Evolutionary conservation across 2,888 invertebrate species (phyloP).

Genomic region (Stenodera caucasica): DNA sequence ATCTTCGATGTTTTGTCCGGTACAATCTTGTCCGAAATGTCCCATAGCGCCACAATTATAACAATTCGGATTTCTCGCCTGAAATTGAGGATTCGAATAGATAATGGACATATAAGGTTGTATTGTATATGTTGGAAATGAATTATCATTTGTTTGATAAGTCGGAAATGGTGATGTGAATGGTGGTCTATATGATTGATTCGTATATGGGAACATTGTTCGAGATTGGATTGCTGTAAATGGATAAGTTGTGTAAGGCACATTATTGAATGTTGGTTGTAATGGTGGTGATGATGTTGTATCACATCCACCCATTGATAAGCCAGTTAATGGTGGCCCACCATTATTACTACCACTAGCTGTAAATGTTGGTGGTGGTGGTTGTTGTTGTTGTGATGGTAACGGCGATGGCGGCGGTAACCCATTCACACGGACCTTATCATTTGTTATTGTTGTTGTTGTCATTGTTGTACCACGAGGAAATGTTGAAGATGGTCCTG

Average conservation of each 20-base stretch:
- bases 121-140: constrained; percentile 41
- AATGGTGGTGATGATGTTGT: constrained; percentile 52
- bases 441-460: not conserved
- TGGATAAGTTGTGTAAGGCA: constrained; percentile 54
- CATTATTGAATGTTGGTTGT: constrained; percentile 49
- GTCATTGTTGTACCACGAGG: not conserved
- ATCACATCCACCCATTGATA: constrained; percentile 44
- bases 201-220: constrained; percentile 47
- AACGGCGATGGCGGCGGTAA: constrained; percentile 39
- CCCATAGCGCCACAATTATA: constrained; percentile 89
- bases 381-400: not conserved
- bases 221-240: constrained; percentile 35
- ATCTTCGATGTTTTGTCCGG: constrained; percentile 90
- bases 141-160: constrained; percentile 31
- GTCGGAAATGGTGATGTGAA: constrained; percentile 50
- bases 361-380: no score
- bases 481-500: not conserved
- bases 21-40: constrained; percentile 85
- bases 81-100: constrained; percentile 55
- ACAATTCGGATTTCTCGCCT: constrained; percentile 68
- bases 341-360: not conserved
- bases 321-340: constrained; percentile 29
- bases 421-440: constrained; percentile 41
- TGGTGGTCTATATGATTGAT: constrained; percentile 48
- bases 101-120: constrained; percentile 47